phyloP scores from a whole-genome alignment of 2,797 vertebrate genomes.

The Enteromius trimaculatus region DNA sequence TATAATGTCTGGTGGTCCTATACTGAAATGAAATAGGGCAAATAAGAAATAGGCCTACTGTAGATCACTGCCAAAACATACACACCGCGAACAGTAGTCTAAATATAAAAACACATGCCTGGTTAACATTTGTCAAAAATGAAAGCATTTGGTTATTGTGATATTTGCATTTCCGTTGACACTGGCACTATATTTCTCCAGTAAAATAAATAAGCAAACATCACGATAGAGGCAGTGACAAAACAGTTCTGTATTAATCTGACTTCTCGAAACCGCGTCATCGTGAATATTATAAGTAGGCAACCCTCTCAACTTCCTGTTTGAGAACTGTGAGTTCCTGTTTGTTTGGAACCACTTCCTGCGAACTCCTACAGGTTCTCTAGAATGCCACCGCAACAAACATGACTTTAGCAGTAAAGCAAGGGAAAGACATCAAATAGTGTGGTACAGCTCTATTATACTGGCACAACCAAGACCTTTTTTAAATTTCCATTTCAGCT shows the following conservation, averaged over 20 bases:
- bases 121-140: neutral
- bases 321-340: slow-evolving; percentile 63
- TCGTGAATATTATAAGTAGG: neutral
- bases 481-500: neutral
- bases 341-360: slow-evolving; percentile 61
- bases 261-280: neutral
- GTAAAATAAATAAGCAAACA: neutral
- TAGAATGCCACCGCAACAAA: slow-evolving; percentile 1
- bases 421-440: neutral
- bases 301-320: slow-evolving; percentile 58
- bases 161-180: neutral
- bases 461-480: slow-evolving; percentile 4
- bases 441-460: neutral
- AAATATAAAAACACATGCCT: slow-evolving; percentile 19
- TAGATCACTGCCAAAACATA: slow-evolving; percentile 1
- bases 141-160: slow-evolving; percentile 44
- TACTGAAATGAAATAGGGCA: neutral
- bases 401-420: neutral
- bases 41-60: neutral
- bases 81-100: slow-evolving; percentile 5
- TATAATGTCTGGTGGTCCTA: neutral
- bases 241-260: neutral
- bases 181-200: neutral
- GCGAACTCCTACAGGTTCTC: neutral
- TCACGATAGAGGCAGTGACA: neutral